Percentiles rank a stretch among this genome's conserved stretches.
Conservation (phyloP, 2,888 invertebrate species). For the Ennomos quercinarius region DNA sequence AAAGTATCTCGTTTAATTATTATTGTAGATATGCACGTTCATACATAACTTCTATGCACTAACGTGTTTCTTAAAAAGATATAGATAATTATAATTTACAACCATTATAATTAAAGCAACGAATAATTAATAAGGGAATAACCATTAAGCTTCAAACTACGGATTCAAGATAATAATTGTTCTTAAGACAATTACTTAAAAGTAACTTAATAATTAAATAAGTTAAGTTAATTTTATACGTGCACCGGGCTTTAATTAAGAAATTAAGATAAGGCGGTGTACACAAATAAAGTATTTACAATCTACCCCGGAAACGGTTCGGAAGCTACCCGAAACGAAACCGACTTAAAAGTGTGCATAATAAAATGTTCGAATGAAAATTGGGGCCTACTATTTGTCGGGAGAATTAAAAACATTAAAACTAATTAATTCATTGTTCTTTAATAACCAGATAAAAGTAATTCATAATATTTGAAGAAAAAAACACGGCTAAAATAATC, state of each 20-base stretch:
- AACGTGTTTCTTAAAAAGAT: too few species aligned
- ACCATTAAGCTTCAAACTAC: slow-evolving; percentile 29
- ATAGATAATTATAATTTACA: too few species aligned
- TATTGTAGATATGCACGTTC: too few species aligned
- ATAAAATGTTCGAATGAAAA: slow-evolving; percentile 61
- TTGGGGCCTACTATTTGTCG: slow-evolving; percentile 48
- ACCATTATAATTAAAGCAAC: slow-evolving; percentile 36
- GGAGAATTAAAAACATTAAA: background rate
- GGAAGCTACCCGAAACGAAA: slow-evolving; percentile 72
- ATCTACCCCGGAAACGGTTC: slow-evolving; percentile 76
- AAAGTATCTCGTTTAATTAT: too few species aligned
- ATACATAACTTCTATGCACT: too few species aligned
- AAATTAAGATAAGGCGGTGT: slow-evolving; percentile 75
- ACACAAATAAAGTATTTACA: slow-evolving; percentile 74
- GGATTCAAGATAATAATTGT: slow-evolving; percentile 35
- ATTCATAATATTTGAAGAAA: too few species aligned
- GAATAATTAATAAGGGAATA: slow-evolving; percentile 41
- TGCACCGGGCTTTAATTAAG: slow-evolving; percentile 71
- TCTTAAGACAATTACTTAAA: slow-evolving; percentile 49
- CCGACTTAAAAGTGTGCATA: slow-evolving; percentile 67
- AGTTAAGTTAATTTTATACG: slow-evolving; percentile 47
- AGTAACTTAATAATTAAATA: slow-evolving; percentile 43
- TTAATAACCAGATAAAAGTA: too few species aligned
- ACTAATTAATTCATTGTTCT: too few species aligned
- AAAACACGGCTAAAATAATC: too few species aligned